Conservation (phyloP, 2,888 invertebrate species). For the Prosapia bicincta region DNA sequence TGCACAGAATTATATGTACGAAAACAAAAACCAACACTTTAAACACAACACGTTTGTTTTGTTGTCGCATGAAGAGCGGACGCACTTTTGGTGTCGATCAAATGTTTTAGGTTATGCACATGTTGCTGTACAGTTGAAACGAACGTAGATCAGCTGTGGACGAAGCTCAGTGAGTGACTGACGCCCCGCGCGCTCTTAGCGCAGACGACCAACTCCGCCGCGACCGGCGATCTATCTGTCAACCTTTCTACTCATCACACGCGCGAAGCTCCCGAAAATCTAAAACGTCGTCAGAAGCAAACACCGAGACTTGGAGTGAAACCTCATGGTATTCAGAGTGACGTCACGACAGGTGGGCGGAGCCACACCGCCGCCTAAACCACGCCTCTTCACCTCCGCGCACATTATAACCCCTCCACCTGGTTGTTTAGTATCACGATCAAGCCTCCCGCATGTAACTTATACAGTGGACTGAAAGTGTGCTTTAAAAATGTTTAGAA, state of each 20-base stretch:
- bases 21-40: background rate
- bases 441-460: constrained; percentile 27
- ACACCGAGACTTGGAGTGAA: constrained; percentile 25
- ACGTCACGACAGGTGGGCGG: constrained; percentile 40
- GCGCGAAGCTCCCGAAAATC: constrained; percentile 29
- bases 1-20: background rate
- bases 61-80: background rate
- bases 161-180: constrained; percentile 15
- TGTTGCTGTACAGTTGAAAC: background rate
- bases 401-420: constrained; percentile 26
- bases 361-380: constrained; percentile 20
- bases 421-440: constrained; percentile 21
- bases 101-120: constrained; percentile 2
- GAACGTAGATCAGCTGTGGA: background rate
- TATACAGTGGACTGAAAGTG: constrained; percentile 26
- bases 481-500: background rate
- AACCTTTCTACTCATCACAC: constrained; percentile 13
- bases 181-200: constrained; percentile 13
- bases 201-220: constrained; percentile 19
- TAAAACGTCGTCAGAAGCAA: constrained; percentile 24
- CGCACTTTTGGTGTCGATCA: background rate
- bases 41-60: background rate
- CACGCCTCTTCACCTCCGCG: constrained; percentile 25
- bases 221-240: constrained; percentile 25
- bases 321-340: constrained; percentile 31